Evolutionary conservation across 2,888 invertebrate species (phyloP).

Genomic region (Lingula anatina): DNA sequence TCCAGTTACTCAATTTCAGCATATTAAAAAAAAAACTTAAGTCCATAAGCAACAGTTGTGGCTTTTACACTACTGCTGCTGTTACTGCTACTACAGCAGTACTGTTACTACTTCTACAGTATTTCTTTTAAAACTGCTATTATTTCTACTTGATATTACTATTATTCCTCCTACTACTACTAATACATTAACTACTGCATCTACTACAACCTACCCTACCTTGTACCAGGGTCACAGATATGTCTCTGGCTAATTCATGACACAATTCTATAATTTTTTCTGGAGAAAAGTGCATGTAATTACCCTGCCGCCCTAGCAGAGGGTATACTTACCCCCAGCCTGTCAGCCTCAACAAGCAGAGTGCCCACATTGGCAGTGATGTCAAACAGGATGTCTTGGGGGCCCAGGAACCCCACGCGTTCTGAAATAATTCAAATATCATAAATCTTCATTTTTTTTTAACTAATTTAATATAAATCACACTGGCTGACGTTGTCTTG

Average conservation of each 20-base stretch:
- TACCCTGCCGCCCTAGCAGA: too few relatives aligned
- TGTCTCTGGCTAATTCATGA: too few relatives aligned
- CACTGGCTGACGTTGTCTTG: background rate
- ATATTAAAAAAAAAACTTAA: too few relatives aligned
- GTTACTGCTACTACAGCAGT: background rate
- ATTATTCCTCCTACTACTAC: too few relatives aligned
- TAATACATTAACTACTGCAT: too few relatives aligned
- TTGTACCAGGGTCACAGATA: background rate
- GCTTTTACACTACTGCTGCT: background rate
- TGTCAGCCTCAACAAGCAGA: slow-evolving; percentile 65
- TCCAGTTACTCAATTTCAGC: too few relatives aligned
- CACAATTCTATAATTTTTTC: too few relatives aligned
- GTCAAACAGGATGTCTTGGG: slow-evolving; percentile 56
- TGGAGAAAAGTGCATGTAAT: too few relatives aligned
- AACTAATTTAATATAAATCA: slow-evolving; percentile 1
- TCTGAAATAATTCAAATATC: background rate
- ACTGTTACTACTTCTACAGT: too few relatives aligned
- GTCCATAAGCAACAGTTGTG: background rate
- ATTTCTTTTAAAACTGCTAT: too few relatives aligned
- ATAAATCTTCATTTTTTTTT: background rate
- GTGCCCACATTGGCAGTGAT: slow-evolving; percentile 60
- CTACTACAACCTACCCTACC: too few relatives aligned
- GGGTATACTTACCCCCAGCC: slow-evolving; percentile 66
- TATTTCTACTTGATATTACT: too few relatives aligned
- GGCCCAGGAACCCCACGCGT: slow-evolving; percentile 35